Evolutionary conservation across 1,140 invertebrate species (phyloP).

Genomic region (Sitodiplosis mosellana): DNA sequence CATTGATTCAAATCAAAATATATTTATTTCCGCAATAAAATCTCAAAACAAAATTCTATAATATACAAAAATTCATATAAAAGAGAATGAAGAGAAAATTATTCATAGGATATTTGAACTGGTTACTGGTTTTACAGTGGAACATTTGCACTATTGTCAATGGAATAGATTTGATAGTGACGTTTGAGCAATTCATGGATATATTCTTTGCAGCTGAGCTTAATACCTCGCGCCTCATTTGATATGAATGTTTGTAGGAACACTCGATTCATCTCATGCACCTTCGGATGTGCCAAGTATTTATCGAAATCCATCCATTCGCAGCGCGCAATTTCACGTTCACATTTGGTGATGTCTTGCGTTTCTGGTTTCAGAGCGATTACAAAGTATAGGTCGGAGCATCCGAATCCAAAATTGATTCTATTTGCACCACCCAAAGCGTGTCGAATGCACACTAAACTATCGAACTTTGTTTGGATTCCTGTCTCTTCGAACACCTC

Average conservation of each 20-base stretch:
- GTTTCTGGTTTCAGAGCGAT: slow-evolving; percentile 42
- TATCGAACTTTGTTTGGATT: slow-evolving; percentile 51
- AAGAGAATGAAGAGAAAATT: too few species aligned
- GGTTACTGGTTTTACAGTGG: too few species aligned
- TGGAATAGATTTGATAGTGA: not conserved
- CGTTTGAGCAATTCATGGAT: not conserved
- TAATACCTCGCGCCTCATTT: not conserved
- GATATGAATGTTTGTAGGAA: slow-evolving; percentile 25
- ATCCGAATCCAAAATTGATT: slow-evolving; percentile 39
- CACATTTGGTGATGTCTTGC: slow-evolving; percentile 29
- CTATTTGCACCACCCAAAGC: slow-evolving; percentile 31
- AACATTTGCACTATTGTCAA: not conserved
- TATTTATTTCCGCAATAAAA: too few species aligned
- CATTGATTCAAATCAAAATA: too few species aligned
- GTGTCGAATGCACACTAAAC: slow-evolving; percentile 60
- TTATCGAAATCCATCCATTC: slow-evolving; percentile 70
- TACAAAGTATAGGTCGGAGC: slow-evolving; percentile 71
- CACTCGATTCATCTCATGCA: slow-evolving; percentile 52
- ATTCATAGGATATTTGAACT: too few species aligned
- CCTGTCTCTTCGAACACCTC: slow-evolving; percentile 86
- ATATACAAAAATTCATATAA: too few species aligned
- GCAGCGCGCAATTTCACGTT: slow-evolving; percentile 54
- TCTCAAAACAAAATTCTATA: too few species aligned
- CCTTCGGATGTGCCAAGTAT: slow-evolving; percentile 47
- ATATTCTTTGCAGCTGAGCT: not conserved